Conservation (phyloP, 2,113 vertebrate genomes). For the Thunnus maccoyii region DNA sequence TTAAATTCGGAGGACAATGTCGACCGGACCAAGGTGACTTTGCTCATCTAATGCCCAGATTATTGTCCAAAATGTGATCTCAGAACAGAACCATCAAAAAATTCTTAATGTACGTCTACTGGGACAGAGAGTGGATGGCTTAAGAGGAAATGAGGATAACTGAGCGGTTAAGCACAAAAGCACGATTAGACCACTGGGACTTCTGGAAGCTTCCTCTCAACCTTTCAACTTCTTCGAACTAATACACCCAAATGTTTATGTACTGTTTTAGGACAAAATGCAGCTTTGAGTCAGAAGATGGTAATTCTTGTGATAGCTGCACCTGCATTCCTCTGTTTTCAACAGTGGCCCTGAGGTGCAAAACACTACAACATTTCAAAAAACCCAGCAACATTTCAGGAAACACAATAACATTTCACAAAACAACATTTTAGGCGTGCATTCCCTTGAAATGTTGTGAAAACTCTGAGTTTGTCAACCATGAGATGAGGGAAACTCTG, state of each 20-base stretch:
- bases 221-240: slow-evolving; percentile 2
- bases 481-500: too few species aligned
- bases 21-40: slow-evolving; percentile 1
- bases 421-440: too few species aligned
- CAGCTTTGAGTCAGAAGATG: not conserved
- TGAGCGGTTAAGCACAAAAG: slow-evolving; percentile 38
- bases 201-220: not conserved
- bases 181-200: not conserved
- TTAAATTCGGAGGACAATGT: not conserved
- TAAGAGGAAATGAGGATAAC: not conserved
- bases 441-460: too few species aligned
- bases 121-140: not conserved
- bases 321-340: not conserved
- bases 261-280: slow-evolving; percentile 17
- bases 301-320: not conserved
- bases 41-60: slow-evolving; percentile 10
- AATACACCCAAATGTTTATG: not conserved
- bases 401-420: too few species aligned
- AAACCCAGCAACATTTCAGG: too few species aligned
- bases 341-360: too few species aligned
- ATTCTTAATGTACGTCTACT: not conserved
- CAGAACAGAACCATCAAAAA: not conserved
- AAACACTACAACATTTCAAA: too few species aligned
- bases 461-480: too few species aligned
- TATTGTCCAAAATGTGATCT: slow-evolving; percentile 6